Conservation (phyloP, 2,888 invertebrate genomes). For the Thumatha senex region DNA sequence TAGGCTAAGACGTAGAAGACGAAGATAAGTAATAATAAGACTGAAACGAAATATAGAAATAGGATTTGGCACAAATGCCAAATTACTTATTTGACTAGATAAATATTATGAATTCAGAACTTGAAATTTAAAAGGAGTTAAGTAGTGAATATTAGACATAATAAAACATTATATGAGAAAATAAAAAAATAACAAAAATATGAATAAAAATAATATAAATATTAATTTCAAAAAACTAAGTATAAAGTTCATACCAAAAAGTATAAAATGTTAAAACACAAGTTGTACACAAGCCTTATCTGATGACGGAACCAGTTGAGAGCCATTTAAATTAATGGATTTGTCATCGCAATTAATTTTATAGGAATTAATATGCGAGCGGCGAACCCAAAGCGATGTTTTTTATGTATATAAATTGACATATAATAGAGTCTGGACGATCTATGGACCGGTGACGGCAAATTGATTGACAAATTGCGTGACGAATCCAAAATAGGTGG, state of each 20-base stretch:
- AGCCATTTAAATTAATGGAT: conserved; percentile 79
- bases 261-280: conserved; percentile 8
- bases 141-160: no score
- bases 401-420: conserved; percentile 72
- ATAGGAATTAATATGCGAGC: conserved; percentile 80
- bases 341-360: conserved; percentile 83
- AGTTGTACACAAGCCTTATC: conserved; percentile 27
- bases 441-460: conserved; percentile 71
- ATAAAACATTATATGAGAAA: no score
- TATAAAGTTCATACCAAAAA: neutral
- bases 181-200: no score
- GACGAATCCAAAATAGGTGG: conserved; percentile 81
- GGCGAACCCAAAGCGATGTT: conserved; percentile 73
- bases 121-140: no score
- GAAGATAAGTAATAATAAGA: no score
- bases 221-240: neutral
- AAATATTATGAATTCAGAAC: no score
- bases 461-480: conserved; percentile 83
- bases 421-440: conserved; percentile 73
- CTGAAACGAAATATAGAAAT: no score
- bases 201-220: no score
- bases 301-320: conserved; percentile 58
- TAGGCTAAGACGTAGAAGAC: no score
- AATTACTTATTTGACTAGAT: no score
- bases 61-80: no score